Conservation (phyloP, 2,797 vertebrate genomes). For the Acestrorhynchus altus region DNA sequence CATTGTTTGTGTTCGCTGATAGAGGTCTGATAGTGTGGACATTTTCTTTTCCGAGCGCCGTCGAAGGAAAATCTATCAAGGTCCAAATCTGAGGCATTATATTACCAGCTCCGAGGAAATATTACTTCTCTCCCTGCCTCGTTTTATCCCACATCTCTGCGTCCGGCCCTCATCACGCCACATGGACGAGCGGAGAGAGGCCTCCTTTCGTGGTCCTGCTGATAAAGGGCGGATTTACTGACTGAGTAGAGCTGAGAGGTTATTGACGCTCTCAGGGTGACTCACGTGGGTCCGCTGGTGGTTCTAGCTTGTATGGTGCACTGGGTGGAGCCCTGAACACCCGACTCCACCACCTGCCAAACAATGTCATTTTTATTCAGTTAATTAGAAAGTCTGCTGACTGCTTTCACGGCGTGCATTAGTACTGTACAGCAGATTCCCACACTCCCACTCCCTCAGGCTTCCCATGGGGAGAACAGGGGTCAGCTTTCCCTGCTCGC, state of each 20-base stretch:
- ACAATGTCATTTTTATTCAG: no score
- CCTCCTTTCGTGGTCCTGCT: constrained; percentile 60
- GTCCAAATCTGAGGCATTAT: constrained; percentile 73
- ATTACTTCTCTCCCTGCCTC: constrained; percentile 70
- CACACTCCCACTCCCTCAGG: no score
- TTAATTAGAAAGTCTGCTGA: no score
- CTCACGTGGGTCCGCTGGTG: no score
- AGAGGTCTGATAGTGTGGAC: constrained; percentile 72
- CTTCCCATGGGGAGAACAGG: no score
- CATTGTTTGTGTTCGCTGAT: constrained; percentile 77
- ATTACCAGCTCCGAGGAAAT: constrained; percentile 74
- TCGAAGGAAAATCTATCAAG: constrained; percentile 74
- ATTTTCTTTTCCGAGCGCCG: constrained; percentile 68
- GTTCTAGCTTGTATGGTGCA: no score
- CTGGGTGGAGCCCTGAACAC: no score
- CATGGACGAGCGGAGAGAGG: constrained; percentile 65
- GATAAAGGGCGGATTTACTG: constrained; percentile 72
- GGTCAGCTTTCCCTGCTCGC: no score
- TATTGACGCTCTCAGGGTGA: constrained; percentile 64
- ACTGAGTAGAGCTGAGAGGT: constrained; percentile 72
- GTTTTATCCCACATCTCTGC: constrained; percentile 76
- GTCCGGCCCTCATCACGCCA: constrained; percentile 56
- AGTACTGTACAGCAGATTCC: no score
- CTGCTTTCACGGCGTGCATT: no score
- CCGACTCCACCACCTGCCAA: no score